Base-by-base conservation (phyloP, 2,797 vertebrate genomes). In the Acanthiza pusilla region DNA sequence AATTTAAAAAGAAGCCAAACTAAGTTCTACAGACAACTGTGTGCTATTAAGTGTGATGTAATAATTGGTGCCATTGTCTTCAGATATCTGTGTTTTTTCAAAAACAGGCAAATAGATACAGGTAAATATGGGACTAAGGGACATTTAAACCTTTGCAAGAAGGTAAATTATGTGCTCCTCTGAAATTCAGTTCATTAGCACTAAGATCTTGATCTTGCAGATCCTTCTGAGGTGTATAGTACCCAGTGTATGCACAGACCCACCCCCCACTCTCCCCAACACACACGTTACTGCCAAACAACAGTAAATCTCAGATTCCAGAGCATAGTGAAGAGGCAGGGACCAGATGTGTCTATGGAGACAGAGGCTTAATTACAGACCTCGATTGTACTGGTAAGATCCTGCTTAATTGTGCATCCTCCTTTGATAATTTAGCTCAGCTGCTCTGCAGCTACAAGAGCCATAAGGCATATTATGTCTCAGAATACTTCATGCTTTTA, bases 351-450 rank as follows among this genome's bases (percentile, higher is more conserved):
- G 84, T 67, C 90, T 91, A 26, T 67, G 61, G 89, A 95, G 94
- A 74, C 68, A 85, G 72, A 95, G 15, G 68, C 50, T 95, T 96
- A 94, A 96, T 93, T 96, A 94, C 78, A 95, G 93, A 85, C 27
- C 67, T 85, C 0, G 2, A 91, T 47, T 67, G 81, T 89, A 67
- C 72, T 54, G 80, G 84, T 60, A 92, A 93, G 92, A 92, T 89
- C 81, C 86, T 77, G 72, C 38, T 95, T 91, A 96, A 94, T 87
- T 92, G 77, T 91, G 68, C 89, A 93, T 94, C 87, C 30, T 94
- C 61, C 94, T 97, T 87, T 92, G 93, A 77, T 68, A 87, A 80
- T 93, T 95, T 74, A 85, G 50, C n/a, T 68, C 94, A 96, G 86
- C 92, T 97, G 88, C 86, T 96, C 61, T 85, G 57, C 2, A 2